These are phyloP conservation scores for Anolis carolinensis DNA, from an alignment of 2,113 vertebrate genomes.

Conservation along the genomic window DNA sequence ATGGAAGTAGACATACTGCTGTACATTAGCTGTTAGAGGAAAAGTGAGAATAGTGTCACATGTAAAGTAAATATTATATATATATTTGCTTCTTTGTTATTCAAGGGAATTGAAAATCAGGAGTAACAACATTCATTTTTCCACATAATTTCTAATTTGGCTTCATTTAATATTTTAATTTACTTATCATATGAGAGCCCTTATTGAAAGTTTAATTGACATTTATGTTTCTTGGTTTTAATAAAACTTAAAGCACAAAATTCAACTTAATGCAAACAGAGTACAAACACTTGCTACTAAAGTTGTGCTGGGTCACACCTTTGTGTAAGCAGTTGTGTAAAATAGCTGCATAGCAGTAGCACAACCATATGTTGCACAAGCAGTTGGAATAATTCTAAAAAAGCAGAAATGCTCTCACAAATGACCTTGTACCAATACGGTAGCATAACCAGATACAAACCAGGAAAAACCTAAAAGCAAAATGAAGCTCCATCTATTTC, in stretches of 20 bases:
- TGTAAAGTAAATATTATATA: not conserved
- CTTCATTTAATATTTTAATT: not conserved
- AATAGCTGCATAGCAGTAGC: too few relatives aligned
- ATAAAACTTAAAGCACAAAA: not conserved
- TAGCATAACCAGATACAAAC: not conserved
- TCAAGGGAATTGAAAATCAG: not conserved
- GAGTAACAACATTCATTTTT: not conserved
- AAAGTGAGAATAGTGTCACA: too few relatives aligned
- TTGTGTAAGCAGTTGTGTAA: too few relatives aligned
- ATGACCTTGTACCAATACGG: too few relatives aligned
- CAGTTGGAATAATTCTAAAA: too few relatives aligned
- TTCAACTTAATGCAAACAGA: too few relatives aligned
- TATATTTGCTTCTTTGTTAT: not conserved
- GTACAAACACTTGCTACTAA: too few relatives aligned
- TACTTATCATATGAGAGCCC: too few relatives aligned
- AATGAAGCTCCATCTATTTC: not conserved
- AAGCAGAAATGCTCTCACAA: too few relatives aligned
- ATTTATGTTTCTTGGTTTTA: not conserved
- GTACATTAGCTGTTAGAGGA: not conserved
- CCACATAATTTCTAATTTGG: not conserved
- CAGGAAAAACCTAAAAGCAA: not conserved
- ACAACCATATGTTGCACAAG: too few relatives aligned
- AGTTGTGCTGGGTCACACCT: too few relatives aligned
- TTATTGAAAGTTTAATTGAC: not conserved
- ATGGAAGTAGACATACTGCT: not conserved